Conservation (phyloP, 30 jellyfish, hydroid and myxozoan species). For the Phacellophora camtschatica region DNA sequence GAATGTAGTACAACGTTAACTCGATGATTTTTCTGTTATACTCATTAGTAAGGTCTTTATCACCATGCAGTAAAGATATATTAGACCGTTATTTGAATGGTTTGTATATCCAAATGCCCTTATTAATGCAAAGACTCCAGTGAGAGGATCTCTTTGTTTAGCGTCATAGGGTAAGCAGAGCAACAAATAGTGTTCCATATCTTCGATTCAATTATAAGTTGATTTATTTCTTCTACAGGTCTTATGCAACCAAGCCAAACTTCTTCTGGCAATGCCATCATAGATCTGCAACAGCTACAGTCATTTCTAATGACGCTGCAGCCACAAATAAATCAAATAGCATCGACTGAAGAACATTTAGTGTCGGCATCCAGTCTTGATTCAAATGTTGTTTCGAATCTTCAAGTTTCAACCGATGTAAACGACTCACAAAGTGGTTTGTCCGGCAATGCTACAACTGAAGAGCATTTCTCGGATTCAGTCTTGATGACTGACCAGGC, state of each 20-base stretch:
- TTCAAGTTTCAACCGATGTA: neutral
- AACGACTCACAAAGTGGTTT: neutral
- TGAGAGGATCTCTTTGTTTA: too few relatives aligned
- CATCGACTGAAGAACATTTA: neutral
- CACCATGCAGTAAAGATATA: too few relatives aligned
- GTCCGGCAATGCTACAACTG: neutral
- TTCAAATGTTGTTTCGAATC: neutral
- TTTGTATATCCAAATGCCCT: too few relatives aligned
- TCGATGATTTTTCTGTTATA: too few relatives aligned
- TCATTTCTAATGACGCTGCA: constrained; percentile 57
- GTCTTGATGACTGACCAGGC: neutral
- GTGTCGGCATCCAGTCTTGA: constrained; percentile 1
- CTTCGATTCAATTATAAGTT: too few relatives aligned
- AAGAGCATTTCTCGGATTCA: neutral
- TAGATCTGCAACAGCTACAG: constrained; percentile 52
- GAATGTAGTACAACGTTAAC: too few relatives aligned
- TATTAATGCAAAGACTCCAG: too few relatives aligned
- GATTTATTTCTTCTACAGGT: too few relatives aligned
- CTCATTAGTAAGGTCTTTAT: too few relatives aligned
- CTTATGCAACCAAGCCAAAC: constrained; percentile 21
- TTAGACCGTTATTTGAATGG: too few relatives aligned
- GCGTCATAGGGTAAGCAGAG: too few relatives aligned
- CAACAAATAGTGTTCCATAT: too few relatives aligned
- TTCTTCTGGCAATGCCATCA: constrained; percentile 10
- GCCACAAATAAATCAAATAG: neutral